Percentiles rank a stretch among this genome's conserved stretches.
These are phyloP conservation scores for Heterotis niloticus DNA, from an alignment of 2,113 vertebrate genomes.

Conservation along the genomic window DNA sequence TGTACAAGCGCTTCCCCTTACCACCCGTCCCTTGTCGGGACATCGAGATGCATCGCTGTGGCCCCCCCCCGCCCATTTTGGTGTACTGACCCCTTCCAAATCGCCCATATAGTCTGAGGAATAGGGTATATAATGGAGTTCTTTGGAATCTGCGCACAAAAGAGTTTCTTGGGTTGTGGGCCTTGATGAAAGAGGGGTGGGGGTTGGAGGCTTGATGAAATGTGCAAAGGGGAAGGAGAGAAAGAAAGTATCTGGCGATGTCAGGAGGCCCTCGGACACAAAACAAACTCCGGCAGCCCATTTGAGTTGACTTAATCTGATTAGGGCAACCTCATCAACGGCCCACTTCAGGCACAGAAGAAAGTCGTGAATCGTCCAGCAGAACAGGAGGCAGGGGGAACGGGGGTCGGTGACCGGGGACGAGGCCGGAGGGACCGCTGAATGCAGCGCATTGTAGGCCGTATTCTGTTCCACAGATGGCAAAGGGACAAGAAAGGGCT, in stretches of 20 bases:
- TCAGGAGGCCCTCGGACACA: slow-evolving; percentile 74
- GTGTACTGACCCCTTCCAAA: slow-evolving; percentile 87
- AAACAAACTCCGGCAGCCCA: slow-evolving; percentile 82
- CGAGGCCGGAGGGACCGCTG: slow-evolving; percentile 64
- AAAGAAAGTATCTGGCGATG: slow-evolving; percentile 77
- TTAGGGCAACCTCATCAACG: slow-evolving; percentile 91
- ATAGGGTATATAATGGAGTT: slow-evolving; percentile 75
- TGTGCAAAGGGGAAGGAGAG: slow-evolving; percentile 70
- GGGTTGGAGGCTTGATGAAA: slow-evolving; percentile 56
- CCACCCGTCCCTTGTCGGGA: slow-evolving; percentile 59
- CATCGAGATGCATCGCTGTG: slow-evolving; percentile 71
- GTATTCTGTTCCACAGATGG: slow-evolving; percentile 79
- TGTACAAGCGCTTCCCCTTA: slow-evolving; percentile 41
- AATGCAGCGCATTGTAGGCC: slow-evolving; percentile 72
- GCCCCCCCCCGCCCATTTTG: slow-evolving; percentile 66
- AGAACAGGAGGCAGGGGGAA: slow-evolving; percentile 59
- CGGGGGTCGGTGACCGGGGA: slow-evolving; percentile 40
- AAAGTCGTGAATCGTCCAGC: slow-evolving; percentile 69
- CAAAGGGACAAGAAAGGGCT: slow-evolving; percentile 76
- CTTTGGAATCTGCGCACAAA: slow-evolving; percentile 74
- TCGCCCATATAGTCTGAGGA: slow-evolving; percentile 70
- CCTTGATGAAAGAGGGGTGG: not conserved
- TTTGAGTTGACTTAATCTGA: slow-evolving; percentile 90
- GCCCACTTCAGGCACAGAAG: slow-evolving; percentile 74
- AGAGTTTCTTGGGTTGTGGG: slow-evolving; percentile 59